Base-by-base conservation (phyloP, 2,888 invertebrate genomes). In the Amphimallon solstitiale region DNA sequence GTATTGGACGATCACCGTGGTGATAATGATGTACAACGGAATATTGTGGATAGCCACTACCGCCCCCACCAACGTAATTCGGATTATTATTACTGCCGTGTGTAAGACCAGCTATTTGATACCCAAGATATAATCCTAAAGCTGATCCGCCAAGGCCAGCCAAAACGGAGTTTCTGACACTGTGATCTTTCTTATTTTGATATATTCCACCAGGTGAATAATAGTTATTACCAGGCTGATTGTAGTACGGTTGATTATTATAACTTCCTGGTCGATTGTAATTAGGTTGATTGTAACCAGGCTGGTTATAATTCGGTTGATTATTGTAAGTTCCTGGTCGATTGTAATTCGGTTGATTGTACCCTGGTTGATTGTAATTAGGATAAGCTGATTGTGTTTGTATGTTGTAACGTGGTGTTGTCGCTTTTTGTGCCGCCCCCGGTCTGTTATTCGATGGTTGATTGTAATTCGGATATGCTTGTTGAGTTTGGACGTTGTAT, bases 91-190 rank as follows among this genome's bases (percentile, higher is more conserved):
- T 61, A 34, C 34, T 37, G 14, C 21, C 19, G 9, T 29, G 29
- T 15, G 64, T 35, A 12, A 63, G 17, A 15, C 51, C 49, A 2
- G 63, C 67, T 6, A 67, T 14, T 67, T 67, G 56, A 40, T 67
- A 67, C 4, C 67, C 67, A 12, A 67, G 49, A 12, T 67, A 67
- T 34, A 63, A 37, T 29, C 67, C 67, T 35, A 67, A 51, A 35
- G 63, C 63, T 37, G 67, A 67, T 6, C 67, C 67, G 19, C 67
- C 67, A 5, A 67, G 21, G 1, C 67, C 67, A 14, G 67, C 67
- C 17, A 67, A 59, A 17, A 67, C 67, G 6, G 67, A 63, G 21
- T 67, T 67, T 23, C 67, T 49, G n/a, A 51, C 51, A 0, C 54
- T 37, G 40, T 67, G 67, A 43, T 67, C 59, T 12, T 56, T 63